phyloP scores from a whole-genome alignment of 1,140 invertebrate genomes.

The Tyrophagus putrescentiae region DNA sequence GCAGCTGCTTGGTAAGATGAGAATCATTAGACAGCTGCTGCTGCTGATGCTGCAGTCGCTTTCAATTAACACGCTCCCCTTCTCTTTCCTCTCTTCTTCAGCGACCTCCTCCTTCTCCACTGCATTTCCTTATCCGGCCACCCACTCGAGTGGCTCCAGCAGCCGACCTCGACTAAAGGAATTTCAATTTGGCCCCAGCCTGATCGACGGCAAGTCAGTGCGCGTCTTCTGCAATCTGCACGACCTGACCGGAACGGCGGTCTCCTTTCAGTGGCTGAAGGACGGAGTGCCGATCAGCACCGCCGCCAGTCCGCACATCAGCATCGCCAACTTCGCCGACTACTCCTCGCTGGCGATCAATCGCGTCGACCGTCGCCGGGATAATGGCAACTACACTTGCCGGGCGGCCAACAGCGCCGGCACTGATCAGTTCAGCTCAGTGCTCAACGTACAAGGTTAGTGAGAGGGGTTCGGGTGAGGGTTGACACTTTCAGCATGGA shows the following conservation, averaged over 20 bases:
- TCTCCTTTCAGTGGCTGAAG: slow-evolving; percentile 16
- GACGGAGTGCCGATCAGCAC: slow-evolving; percentile 1
- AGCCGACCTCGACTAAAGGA: slow-evolving; percentile 6
- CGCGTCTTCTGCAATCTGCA: slow-evolving; percentile 13
- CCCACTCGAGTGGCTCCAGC: background rate
- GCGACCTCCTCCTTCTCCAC: too few relatives aligned
- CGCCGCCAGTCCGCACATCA: background rate
- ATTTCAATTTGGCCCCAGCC: slow-evolving; percentile 10
- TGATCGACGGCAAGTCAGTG: background rate
- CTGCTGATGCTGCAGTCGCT: too few relatives aligned
- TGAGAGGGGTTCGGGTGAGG: too few relatives aligned
- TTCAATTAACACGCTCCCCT: too few relatives aligned
- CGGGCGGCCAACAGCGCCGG: slow-evolving; percentile 34
- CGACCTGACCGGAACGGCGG: background rate
- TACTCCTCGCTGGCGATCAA: slow-evolving; percentile 22
- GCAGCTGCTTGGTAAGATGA: too few relatives aligned
- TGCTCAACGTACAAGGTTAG: slow-evolving; percentile 16
- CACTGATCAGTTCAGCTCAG: slow-evolving; percentile 27
- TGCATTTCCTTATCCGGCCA: too few relatives aligned
- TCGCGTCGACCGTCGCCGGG: slow-evolving; percentile 26
- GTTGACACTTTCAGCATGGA: too few relatives aligned
- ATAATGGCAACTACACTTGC: slow-evolving; percentile 38
- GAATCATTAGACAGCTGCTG: too few relatives aligned
- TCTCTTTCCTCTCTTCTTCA: too few relatives aligned
- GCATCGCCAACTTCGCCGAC: background rate